These are phyloP conservation scores for Halocynthia aurantium DNA, from an alignment of 23 tunicate genomes.

Conservation along the genomic window DNA sequence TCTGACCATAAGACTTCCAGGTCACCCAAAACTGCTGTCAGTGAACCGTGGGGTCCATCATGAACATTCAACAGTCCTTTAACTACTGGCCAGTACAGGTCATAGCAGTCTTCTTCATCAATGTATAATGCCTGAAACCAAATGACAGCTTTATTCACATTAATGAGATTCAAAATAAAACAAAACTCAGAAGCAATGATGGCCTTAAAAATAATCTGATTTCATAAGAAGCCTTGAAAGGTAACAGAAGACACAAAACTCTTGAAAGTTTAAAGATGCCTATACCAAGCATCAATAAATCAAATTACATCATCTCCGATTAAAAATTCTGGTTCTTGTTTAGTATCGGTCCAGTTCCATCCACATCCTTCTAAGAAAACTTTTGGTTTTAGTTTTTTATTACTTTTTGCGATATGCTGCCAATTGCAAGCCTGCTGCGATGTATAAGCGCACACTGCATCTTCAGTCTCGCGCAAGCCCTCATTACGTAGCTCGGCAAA, in stretches of 20 bases:
- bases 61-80: constrained; percentile 58
- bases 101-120: constrained; percentile 73
- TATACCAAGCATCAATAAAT: not conserved
- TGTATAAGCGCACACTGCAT: not conserved
- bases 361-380: constrained; percentile 54
- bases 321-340: constrained; percentile 35
- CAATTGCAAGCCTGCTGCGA: constrained; percentile 12
- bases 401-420: constrained; percentile 30
- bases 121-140: constrained; percentile 62
- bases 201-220: not conserved
- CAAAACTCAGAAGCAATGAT: not conserved
- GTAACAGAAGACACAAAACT: too few species aligned
- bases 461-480: constrained; percentile 14
- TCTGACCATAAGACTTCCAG: constrained; percentile 49
- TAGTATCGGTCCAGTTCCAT: constrained; percentile 77
- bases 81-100: constrained; percentile 69
- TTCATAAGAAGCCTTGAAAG: too few species aligned
- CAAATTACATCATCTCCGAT: constrained; percentile 70
- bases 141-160: not conserved
- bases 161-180: not conserved
- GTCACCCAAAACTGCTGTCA: constrained; percentile 54
- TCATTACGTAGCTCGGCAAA: not conserved
- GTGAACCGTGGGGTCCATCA: constrained; percentile 21
- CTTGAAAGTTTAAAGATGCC: too few species aligned
- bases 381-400: constrained; percentile 45